Base-by-base conservation (phyloP, 2,888 invertebrate species). In the Dinocampus coccinellae region DNA sequence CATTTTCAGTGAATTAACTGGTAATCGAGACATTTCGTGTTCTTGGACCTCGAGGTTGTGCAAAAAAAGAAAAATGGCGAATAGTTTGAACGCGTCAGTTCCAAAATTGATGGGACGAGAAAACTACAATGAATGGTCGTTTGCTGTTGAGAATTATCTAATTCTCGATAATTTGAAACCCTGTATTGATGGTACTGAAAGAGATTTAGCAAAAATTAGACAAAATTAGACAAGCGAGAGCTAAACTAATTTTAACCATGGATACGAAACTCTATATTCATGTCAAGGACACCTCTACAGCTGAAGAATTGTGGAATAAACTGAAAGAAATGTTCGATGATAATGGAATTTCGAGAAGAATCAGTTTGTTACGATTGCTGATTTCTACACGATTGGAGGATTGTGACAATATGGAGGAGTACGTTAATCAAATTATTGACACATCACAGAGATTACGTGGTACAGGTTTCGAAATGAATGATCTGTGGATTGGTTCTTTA, bases 381-480 rank as follows among this genome's bases (percentile, higher is more conserved):
- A 53, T 53, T 22, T 22, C 53, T 6, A 65, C 36, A 4, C 52
- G 53, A 20, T 53, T 42, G 7, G 65, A 65, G 26, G 53, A 29
- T 65, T 47, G 65, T 53, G 29, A 10, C 53, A 24, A 52, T 4
- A 26, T 52, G 26, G 26, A n/a, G 16, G n/a, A 34, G 9, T 65
- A 52, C 16, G 55, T 65, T 3, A 24, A 9, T 13, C 52, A 65
- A 53, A 53, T 53, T 10, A 53, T 53, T 22, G 24, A 16, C 16
- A 53, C 53, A 22, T 10, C 16, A 13, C 81, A 53, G 22, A 65
- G 53, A 53, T 24, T 65, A 4, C 13, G 13, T 16, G 65, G 53
- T 24, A 65, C 53, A n/a, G 65, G 65, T 24, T 53, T 65, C 29
- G 29, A 47, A 16, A 53, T 65, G 10, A 65, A 53, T 26, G 65